Evolutionary conservation across 2,888 invertebrate genomes (phyloP).

Genomic region (Clepsis dumicolana): DNA sequence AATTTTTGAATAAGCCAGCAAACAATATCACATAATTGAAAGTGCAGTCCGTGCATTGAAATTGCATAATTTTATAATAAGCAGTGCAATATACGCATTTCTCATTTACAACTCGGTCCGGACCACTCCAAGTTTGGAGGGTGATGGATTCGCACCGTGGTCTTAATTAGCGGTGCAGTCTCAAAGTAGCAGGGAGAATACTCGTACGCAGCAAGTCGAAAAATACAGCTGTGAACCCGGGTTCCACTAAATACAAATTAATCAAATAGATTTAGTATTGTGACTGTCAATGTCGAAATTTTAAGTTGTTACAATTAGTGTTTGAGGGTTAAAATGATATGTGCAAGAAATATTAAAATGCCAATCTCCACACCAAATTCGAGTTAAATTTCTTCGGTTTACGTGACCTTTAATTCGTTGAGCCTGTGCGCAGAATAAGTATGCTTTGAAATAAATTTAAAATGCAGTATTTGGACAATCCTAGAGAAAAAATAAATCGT

Average conservation of each 20-base stretch:
- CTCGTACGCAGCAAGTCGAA: slow-evolving; percentile 8
- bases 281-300: slow-evolving; percentile 49
- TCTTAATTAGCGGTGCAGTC: slow-evolving; percentile 25
- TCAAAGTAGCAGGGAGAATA: slow-evolving; percentile 17
- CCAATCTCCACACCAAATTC: slow-evolving; percentile 59
- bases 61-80: slow-evolving; percentile 75
- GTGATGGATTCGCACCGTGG: slow-evolving; percentile 21
- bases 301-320: slow-evolving; percentile 55
- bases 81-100: slow-evolving; percentile 80
- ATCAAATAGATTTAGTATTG: slow-evolving; percentile 58
- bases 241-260: slow-evolving; percentile 33
- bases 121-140: slow-evolving; percentile 36
- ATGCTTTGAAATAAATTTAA: slow-evolving; percentile 60
- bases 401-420: slow-evolving; percentile 56
- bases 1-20: slow-evolving; percentile 75
- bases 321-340: slow-evolving; percentile 55
- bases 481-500: slow-evolving; percentile 47
- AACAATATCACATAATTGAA: slow-evolving; percentile 68
- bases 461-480: slow-evolving; percentile 45
- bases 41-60: slow-evolving; percentile 78
- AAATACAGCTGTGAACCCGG: slow-evolving; percentile 32
- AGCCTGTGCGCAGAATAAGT: slow-evolving; percentile 59
- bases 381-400: slow-evolving; percentile 48
- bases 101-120: slow-evolving; percentile 50
- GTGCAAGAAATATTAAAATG: slow-evolving; percentile 53